These are phyloP conservation scores for Microdon myrmicae DNA, from an alignment of 2,888 invertebrate species.

Conservation along the genomic window DNA sequence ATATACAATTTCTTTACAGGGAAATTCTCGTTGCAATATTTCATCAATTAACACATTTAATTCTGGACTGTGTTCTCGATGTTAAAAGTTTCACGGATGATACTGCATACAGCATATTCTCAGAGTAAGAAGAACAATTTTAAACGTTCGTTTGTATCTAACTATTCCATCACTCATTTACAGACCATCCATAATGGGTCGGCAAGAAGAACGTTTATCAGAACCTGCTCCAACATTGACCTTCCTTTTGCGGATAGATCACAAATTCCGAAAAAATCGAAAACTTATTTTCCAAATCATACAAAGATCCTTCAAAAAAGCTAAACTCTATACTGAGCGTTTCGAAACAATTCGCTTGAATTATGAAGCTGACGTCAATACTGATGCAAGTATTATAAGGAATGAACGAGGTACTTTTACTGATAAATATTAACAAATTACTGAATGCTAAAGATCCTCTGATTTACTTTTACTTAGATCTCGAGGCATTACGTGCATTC, in stretches of 20 bases:
- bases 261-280: slow-evolving; percentile 58
- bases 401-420: slow-evolving; percentile 69
- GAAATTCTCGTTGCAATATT: slow-evolving; percentile 59
- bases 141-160: neutral
- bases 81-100: slow-evolving; percentile 80
- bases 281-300: slow-evolving; percentile 71
- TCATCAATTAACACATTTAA: slow-evolving; percentile 58
- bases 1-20: slow-evolving; percentile 48
- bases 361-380: slow-evolving; percentile 76
- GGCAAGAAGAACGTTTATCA: slow-evolving; percentile 80
- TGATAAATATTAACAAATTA: slow-evolving; percentile 25
- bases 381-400: slow-evolving; percentile 73
- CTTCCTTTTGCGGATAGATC: slow-evolving; percentile 77
- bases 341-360: slow-evolving; percentile 75
- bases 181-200: slow-evolving; percentile 85
- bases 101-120: slow-evolving; percentile 76
- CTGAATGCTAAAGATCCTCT: no score
- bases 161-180: slow-evolving; percentile 52
- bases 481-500: slow-evolving; percentile 73
- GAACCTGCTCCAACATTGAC: slow-evolving; percentile 78
- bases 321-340: slow-evolving; percentile 73
- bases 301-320: slow-evolving; percentile 72
- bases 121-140: slow-evolving; percentile 68
- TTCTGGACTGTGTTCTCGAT: slow-evolving; percentile 72
- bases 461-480: slow-evolving; percentile 62